phyloP scores from a whole-genome alignment of 2,113 vertebrate species.

The Capricornis sumatraensis region DNA sequence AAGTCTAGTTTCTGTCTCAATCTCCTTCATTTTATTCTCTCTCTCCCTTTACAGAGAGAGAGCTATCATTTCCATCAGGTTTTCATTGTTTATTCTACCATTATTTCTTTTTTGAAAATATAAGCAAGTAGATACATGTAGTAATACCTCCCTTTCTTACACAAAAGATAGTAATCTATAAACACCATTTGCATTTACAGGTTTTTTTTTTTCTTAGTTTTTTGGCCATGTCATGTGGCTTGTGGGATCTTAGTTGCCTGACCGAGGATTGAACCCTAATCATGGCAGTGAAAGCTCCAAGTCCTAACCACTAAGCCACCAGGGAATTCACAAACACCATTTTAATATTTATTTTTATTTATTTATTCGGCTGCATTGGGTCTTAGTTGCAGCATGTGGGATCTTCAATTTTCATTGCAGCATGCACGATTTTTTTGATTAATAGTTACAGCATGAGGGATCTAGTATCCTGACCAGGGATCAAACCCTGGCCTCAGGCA shows the following conservation, averaged over 20 bases:
- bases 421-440: neutral
- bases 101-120: conserved; percentile 13
- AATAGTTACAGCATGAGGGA: neutral
- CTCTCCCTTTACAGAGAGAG: neutral
- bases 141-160: neutral
- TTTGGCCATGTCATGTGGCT: neutral
- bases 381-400: neutral
- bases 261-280: neutral
- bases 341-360: neutral
- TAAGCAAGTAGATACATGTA: neutral
- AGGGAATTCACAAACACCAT: neutral
- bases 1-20: neutral
- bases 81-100: neutral
- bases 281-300: neutral
- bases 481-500: neutral
- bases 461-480: neutral
- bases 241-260: neutral
- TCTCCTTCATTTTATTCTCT: neutral
- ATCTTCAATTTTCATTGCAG: neutral
- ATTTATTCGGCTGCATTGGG: neutral
- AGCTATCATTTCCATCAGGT: neutral
- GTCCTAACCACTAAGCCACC: neutral
- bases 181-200: neutral
- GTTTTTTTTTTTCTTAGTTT: neutral
- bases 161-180: neutral